phyloP scores from a whole-genome alignment of 1,140 invertebrate species.

The Apis florea region DNA sequence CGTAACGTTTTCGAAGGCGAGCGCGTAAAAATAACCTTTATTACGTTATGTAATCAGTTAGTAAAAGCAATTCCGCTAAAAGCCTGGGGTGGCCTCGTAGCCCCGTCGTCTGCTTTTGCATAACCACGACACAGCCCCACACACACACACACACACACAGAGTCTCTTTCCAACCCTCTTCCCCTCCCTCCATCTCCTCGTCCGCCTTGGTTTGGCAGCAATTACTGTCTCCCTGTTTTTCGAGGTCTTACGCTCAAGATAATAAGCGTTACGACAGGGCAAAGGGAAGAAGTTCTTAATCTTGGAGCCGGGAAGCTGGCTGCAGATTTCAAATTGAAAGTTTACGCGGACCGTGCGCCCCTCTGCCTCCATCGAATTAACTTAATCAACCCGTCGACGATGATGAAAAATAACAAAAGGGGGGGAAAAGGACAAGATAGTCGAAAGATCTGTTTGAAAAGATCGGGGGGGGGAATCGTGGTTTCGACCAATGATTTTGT shows the following conservation, averaged over 20 bases:
- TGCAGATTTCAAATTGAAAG: conserved; percentile 47
- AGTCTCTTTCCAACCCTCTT: neutral
- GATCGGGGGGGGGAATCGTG: too few species aligned
- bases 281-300: conserved; percentile 54
- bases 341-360: conserved; percentile 17
- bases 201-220: conserved; percentile 49
- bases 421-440: neutral
- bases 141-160: too few species aligned
- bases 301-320: conserved; percentile 10
- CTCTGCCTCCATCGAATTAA: conserved; percentile 46
- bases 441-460: too few species aligned
- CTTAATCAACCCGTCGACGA: conserved; percentile 43
- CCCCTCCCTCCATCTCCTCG: neutral
- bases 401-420: neutral
- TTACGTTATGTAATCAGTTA: conserved; percentile 67
- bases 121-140: conserved; percentile 51
- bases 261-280: conserved; percentile 49
- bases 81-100: conserved; percentile 46
- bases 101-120: conserved; percentile 57
- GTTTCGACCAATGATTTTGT: too few species aligned
- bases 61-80: conserved; percentile 68
- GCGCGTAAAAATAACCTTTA: conserved; percentile 62
- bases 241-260: conserved; percentile 50
- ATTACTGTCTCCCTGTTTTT: conserved; percentile 60
- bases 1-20: conserved; percentile 46